Evolutionary conservation across 2,888 invertebrate species (phyloP), one percentile per base, ranked within the genome.

Genomic region (Corbicula japonica): DNA sequence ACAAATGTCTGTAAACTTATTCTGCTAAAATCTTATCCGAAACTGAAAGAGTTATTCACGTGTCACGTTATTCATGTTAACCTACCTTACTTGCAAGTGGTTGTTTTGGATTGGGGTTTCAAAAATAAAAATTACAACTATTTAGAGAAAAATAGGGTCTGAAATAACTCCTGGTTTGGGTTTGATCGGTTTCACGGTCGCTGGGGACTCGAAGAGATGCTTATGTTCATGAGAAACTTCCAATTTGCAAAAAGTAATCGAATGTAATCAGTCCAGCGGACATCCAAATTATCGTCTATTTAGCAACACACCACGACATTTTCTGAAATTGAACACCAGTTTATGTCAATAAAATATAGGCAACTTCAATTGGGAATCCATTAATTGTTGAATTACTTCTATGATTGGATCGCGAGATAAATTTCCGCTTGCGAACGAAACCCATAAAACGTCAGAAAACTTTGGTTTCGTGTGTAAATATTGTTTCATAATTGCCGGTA

Each of bases 331-430:
- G 69, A 52, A 82, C 72, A 71, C 75, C 72, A 48, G 71, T 68
- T 68, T 66, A 63, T 75, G 77, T 78, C 80, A 84, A 81, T 81
- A 76, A 70, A 68, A 79, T 74, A 80, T 77, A 80, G 69, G 73
- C 73, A 76, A 76, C 73, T 69, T 72, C 65, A 66, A 70, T 69
- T 62, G 63, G 52, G 62, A 66, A 73, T 74, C 66, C 71, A 70
- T 77, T 74, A 81, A 71, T 71, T 72, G 62, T 44, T 76, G 66
- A 71, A 76, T 61, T 50, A 61, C 23, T 34, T 32, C 50, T 30
- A 26, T 71, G 71, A 76, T 76, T 71, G 71, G 58, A 44, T 21
- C 26, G 35, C 48, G n/a, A 56, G 56, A 71, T 71, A 76, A 71
- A 76, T 76, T 76, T 76, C 76, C 76, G 76, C 50, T 50, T 54